Base-by-base conservation (phyloP, 2,797 vertebrate species). In the Thripadectes ignobilis region DNA sequence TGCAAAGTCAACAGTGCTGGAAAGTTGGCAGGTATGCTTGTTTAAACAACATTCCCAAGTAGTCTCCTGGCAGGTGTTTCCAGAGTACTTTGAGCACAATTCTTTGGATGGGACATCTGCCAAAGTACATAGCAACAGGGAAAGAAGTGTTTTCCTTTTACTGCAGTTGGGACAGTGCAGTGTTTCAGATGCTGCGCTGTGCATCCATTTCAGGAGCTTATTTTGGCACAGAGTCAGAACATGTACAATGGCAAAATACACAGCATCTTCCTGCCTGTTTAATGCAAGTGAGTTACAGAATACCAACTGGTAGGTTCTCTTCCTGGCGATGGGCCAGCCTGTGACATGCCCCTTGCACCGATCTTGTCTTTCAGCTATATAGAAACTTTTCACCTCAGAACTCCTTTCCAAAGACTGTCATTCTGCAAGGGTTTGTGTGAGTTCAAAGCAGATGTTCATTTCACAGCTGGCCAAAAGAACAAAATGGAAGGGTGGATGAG, bases 1-100 rank as follows among this genome's bases (percentile, higher is more conserved):
- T 97, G 94, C 85, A 96, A 94, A 97, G 94, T 97, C 97, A 97
- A 98, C 97, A 97, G 95, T 41, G 51, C 82, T 98, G 98, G 97
- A 98, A 98, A 98, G 95, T 98, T 98, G 98, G 98, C 98, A 98
- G 95, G 96, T 97, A 97, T 0, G 17, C 76, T 97, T 98, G 96
- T 98, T 98, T 98, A 98, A 98, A 98, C 96, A 98, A 97, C 96
- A 91, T 96, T 98, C 97, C 97, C 97, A 97, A 98, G 97, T 95
- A 98, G 97, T 98, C 97, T 98, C 95, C 97, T 98, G 98, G 98
- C 98, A 98, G 98, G 98, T 98, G 98, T 98, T 98, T 98, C 98
- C 98, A 98, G 96, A 97, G 95, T 95, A 96, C 97, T 98, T 96
- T 96, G 96, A 98, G 96, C 97, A 98, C 95, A 97, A 95, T 97